A percentile compares a stretch with the other conserved stretches of the same genome.
phyloP scores from a whole-genome alignment of 2,888 invertebrate species.

The Pollenia amentaria region DNA sequence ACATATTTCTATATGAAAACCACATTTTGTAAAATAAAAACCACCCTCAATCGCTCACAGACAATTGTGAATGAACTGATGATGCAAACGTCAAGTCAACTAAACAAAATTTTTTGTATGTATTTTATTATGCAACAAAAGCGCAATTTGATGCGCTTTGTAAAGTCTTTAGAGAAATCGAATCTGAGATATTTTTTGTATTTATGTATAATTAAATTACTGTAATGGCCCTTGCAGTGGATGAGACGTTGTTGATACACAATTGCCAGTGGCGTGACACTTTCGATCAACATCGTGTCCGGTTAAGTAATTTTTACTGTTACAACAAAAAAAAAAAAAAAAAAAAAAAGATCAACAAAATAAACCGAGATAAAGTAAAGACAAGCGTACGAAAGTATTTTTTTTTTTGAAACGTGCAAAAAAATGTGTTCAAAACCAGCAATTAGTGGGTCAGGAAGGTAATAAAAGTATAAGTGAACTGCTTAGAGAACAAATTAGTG shows the following conservation, averaged over 20 bases:
- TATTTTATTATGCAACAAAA: conserved; percentile 71
- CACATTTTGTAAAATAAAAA: conserved; percentile 41
- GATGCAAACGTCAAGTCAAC: conserved; percentile 51
- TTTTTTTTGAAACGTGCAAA: neutral
- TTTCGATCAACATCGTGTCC: conserved; percentile 10
- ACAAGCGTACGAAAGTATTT: too few species aligned
- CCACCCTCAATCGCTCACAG: conserved; percentile 14
- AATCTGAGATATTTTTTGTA: conserved; percentile 8
- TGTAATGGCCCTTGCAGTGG: conserved; percentile 9
- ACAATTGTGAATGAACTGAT: conserved; percentile 46
- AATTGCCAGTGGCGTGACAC: conserved; percentile 54
- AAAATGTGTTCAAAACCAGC: conserved; percentile 5
- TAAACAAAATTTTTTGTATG: conserved; percentile 34
- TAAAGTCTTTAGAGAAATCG: conserved; percentile 31
- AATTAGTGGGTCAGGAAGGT: conserved; percentile 66
- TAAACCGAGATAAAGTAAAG: neutral
- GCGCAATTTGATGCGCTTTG: conserved; percentile 62
- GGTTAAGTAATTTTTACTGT: conserved; percentile 28
- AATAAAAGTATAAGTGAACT: conserved; percentile 14
- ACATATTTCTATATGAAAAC: conserved; percentile 33
- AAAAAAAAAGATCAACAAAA: neutral
- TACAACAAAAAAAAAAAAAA: neutral
- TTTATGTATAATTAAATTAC: conserved; percentile 47
- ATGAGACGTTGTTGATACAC: conserved; percentile 36
- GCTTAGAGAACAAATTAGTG: neutral